Conservation (phyloP, 1,140 invertebrate genomes). For the Maniola jurtina region DNA sequence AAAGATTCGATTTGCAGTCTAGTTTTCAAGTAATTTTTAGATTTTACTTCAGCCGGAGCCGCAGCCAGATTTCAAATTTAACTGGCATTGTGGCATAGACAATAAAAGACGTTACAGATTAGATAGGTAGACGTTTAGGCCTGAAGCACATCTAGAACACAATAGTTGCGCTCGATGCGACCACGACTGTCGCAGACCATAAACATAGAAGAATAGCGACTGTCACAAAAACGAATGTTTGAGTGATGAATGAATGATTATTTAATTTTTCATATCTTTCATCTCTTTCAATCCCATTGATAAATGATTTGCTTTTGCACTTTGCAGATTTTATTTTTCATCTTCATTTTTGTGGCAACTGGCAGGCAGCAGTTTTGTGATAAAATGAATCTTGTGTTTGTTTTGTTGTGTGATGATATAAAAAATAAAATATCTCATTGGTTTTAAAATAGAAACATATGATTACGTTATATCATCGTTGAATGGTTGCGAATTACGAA, state of each 20-base stretch:
- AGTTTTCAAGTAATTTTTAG: no score
- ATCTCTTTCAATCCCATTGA: background rate
- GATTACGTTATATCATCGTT: background rate
- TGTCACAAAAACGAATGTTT: constrained; percentile 13
- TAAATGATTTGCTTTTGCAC: background rate
- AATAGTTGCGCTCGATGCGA: no score
- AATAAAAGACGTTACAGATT: no score
- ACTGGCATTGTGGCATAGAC: no score
- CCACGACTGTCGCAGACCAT: no score
- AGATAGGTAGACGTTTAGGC: no score
- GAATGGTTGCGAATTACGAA: background rate
- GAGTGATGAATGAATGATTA: constrained; percentile 17
- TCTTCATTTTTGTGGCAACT: background rate
- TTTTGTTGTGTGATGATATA: constrained; percentile 20
- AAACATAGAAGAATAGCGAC: constrained; percentile 11
- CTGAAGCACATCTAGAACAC: no score
- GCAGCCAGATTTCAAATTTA: no score
- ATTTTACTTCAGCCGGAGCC: no score
- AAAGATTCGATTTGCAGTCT: no score
- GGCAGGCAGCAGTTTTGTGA: background rate
- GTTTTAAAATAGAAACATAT: constrained; percentile 4
- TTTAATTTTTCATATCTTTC: background rate
- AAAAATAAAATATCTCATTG: background rate
- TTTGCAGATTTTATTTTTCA: background rate
- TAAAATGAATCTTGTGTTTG: constrained; percentile 20